Conservation (phyloP, 2,888 invertebrate genomes). For the Herminia tarsipennalis region DNA sequence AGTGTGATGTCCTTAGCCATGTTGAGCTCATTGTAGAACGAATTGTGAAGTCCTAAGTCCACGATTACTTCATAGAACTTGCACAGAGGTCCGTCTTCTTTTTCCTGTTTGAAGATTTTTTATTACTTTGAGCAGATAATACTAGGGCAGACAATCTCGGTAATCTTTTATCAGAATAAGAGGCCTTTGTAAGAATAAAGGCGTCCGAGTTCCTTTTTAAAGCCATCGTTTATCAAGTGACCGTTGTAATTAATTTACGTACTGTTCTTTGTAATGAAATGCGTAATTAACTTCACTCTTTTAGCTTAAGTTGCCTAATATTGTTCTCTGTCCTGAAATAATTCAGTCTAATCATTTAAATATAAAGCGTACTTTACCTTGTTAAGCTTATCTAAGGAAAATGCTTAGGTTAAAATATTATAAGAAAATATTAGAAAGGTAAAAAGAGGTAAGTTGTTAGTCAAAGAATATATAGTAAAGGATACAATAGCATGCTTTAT, state of each 20-base stretch:
- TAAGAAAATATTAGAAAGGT: slow-evolving; percentile 30
- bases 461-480: slow-evolving; percentile 9
- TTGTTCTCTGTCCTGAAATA: slow-evolving; percentile 21
- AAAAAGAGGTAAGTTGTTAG: slow-evolving; percentile 21
- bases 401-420: slow-evolving; percentile 19
- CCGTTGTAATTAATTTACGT: slow-evolving; percentile 40
- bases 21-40: slow-evolving; percentile 89
- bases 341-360: slow-evolving; percentile 30
- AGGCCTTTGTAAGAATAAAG: slow-evolving; percentile 19
- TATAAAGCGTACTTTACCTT: slow-evolving; percentile 47
- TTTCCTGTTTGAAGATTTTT: slow-evolving; percentile 62
- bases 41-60: slow-evolving; percentile 89
- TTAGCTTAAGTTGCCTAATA: slow-evolving; percentile 28
- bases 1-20: slow-evolving; percentile 91
- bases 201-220: slow-evolving; percentile 30
- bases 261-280: slow-evolving; percentile 39
- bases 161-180: slow-evolving; percentile 33
- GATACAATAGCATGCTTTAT: slow-evolving; percentile 51
- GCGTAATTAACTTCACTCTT: slow-evolving; percentile 36
- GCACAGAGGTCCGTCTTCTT: slow-evolving; percentile 88
- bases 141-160: slow-evolving; percentile 19
- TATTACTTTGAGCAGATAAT: slow-evolving; percentile 26
- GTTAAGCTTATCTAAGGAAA: slow-evolving; percentile 28
- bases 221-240: slow-evolving; percentile 36
- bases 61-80: slow-evolving; percentile 93